Evolutionary conservation across 2,888 invertebrate species (phyloP).

Genomic region (Galerucella nymphaeae): DNA sequence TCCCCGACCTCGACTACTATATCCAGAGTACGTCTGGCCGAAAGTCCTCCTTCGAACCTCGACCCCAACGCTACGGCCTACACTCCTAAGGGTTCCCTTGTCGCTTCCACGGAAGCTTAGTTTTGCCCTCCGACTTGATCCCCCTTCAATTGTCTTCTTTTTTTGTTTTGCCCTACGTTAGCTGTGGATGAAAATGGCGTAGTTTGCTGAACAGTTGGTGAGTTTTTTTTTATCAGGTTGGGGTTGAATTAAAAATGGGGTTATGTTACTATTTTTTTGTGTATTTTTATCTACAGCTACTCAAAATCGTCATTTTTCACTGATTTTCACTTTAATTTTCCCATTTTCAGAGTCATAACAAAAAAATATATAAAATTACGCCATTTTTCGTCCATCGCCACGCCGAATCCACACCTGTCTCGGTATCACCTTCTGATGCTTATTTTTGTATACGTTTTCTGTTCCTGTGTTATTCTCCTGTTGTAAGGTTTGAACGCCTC

Average conservation of each 20-base stretch:
- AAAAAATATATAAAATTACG: not conserved
- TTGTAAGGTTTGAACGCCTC: constrained; percentile 25
- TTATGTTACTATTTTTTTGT: too few species aligned
- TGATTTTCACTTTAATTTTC: too few species aligned
- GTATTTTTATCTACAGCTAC: too few species aligned
- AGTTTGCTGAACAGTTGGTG: too few species aligned
- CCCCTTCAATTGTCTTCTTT: not conserved
- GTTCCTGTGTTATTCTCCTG: constrained; percentile 45
- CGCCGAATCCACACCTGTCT: too few species aligned
- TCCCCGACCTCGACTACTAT: constrained; percentile 62
- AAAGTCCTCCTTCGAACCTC: constrained; percentile 66
- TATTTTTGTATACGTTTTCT: constrained; percentile 48
- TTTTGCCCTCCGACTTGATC: constrained; percentile 34
- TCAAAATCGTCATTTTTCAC: too few species aligned
- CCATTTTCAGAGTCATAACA: too few species aligned
- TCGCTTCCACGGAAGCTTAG: constrained; percentile 71
- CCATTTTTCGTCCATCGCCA: not conserved
- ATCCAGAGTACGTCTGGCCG: constrained; percentile 72
- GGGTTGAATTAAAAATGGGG: too few species aligned
- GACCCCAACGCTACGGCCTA: constrained; percentile 94
- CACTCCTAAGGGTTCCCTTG: constrained; percentile 81
- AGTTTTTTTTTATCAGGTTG: too few species aligned
- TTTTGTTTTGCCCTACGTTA: not conserved
- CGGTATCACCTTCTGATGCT: constrained; percentile 47
- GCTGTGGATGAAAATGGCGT: not conserved